Evolutionary conservation across 2,797 vertebrate species (phyloP).

Genomic region (Falco rusticolus): DNA sequence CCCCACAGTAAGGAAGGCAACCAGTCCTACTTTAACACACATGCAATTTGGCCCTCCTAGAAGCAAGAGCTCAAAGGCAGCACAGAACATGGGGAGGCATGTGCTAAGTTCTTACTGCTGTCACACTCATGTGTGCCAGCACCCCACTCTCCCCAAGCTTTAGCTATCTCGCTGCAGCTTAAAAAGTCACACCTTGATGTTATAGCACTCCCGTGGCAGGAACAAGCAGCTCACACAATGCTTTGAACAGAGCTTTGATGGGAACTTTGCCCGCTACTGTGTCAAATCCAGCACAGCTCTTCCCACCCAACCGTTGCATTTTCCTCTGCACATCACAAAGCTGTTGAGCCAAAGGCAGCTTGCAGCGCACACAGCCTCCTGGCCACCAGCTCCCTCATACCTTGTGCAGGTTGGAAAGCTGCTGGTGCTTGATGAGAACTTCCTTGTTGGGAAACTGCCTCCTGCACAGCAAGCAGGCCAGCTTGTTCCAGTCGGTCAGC

Average conservation of each 20-base stretch:
- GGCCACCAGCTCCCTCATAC: slow-evolving; percentile 68
- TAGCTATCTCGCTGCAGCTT: neutral
- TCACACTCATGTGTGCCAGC: neutral
- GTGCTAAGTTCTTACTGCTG: neutral
- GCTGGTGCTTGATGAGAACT: slow-evolving; percentile 93
- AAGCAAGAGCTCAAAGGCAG: slow-evolving; percentile 14
- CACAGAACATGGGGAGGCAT: neutral
- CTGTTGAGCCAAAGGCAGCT: neutral
- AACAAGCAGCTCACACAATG: slow-evolving; percentile 41
- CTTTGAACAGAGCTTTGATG: neutral
- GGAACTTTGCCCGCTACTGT: neutral
- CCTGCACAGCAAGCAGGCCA: slow-evolving; percentile 95
- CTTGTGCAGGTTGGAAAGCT: slow-evolving; percentile 97
- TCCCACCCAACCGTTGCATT: neutral
- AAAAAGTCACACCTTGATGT: slow-evolving; percentile 26
- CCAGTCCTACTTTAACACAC: neutral
- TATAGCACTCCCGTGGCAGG: neutral
- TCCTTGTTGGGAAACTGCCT: slow-evolving; percentile 97
- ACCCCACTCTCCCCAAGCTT: neutral
- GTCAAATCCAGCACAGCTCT: neutral
- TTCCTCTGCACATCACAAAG: neutral
- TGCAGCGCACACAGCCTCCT: neutral
- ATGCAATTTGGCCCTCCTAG: neutral
- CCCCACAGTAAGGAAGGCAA: neutral
- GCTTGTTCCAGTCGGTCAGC: slow-evolving; percentile 97